A percentile compares a stretch with the other conserved stretches of the same genome.
Evolutionary conservation across 2,797 vertebrate genomes (phyloP).

Genomic region (Rhynchonycteris naso): DNA sequence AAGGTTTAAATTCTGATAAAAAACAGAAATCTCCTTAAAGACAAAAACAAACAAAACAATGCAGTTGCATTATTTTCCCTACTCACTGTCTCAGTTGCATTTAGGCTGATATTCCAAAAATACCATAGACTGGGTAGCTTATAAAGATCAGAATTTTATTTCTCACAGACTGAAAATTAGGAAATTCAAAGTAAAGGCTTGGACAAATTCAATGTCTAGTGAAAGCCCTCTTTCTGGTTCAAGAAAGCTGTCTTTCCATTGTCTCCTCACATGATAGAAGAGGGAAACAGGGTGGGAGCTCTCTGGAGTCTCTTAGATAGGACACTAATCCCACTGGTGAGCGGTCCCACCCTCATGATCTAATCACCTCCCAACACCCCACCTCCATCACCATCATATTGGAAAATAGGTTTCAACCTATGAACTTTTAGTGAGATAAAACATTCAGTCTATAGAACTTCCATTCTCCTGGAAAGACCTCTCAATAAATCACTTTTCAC

Average conservation of each 20-base stretch:
- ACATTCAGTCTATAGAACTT: background rate
- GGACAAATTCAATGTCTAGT: too few species aligned
- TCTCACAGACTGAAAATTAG: background rate
- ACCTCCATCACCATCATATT: background rate
- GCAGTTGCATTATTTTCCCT: background rate
- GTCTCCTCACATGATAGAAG: background rate
- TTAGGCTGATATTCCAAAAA: background rate
- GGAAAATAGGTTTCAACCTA: background rate
- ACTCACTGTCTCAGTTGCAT: background rate
- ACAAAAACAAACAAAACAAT: background rate
- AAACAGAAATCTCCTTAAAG: background rate
- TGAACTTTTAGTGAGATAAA: background rate
- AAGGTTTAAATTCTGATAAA: background rate
- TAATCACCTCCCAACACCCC: background rate
- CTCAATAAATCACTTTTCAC: background rate
- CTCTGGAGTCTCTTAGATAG: background rate
- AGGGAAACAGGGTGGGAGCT: background rate
- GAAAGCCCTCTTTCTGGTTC: background rate
- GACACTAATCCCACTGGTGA: background rate
- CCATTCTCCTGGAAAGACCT: background rate
- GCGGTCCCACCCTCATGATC: background rate
- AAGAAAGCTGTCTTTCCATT: background rate
- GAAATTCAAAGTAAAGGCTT: background rate
- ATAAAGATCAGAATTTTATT: background rate
- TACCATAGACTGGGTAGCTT: background rate